phyloP scores from a whole-genome alignment of 2,113 vertebrate genomes.

The Catharus fuscescens region DNA sequence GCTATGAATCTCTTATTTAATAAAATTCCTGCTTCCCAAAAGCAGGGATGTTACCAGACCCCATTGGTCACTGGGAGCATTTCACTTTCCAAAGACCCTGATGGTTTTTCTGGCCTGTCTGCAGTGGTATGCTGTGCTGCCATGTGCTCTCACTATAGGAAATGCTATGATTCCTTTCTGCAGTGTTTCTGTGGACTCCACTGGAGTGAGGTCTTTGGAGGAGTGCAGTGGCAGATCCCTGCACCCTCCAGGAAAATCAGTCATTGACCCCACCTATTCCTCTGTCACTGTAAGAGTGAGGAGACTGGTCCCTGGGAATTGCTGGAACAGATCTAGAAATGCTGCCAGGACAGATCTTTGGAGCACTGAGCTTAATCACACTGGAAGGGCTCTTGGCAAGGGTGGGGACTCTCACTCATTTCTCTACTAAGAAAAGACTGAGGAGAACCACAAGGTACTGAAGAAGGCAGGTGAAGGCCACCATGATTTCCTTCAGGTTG shows the following conservation, averaged over 20 bases:
- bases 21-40: not conserved
- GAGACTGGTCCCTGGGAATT: not conserved
- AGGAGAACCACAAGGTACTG: not conserved
- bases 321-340: not conserved
- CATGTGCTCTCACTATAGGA: not conserved
- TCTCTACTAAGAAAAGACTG: not conserved
- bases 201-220: not conserved
- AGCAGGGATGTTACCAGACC: not conserved
- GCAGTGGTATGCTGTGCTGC: not conserved
- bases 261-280: not conserved
- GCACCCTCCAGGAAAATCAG: not conserved
- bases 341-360: not conserved
- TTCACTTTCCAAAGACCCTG: not conserved
- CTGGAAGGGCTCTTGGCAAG: not conserved
- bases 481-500: not conserved
- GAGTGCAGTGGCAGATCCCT: not conserved
- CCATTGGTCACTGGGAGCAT: not conserved
- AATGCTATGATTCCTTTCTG: not conserved
- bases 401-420: not conserved
- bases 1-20: not conserved
- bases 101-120: not conserved
- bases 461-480: not conserved
- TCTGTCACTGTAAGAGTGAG: not conserved
- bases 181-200: not conserved
- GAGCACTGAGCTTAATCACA: not conserved